These are phyloP conservation scores for Calonectris borealis DNA, from an alignment of 2,113 vertebrate genomes.

Conservation along the genomic window DNA sequence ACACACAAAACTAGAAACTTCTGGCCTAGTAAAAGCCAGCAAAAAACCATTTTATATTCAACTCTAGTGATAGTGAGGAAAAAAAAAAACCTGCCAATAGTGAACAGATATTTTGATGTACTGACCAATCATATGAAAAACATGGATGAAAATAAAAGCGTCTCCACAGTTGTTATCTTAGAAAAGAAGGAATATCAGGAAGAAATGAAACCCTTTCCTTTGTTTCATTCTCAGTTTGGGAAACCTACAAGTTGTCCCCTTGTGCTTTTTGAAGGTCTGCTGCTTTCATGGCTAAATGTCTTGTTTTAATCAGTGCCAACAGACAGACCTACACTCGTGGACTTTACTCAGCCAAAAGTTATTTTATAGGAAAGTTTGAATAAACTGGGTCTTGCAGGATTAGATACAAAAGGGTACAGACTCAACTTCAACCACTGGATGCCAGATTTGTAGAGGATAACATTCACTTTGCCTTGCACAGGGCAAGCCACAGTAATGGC, in stretches of 20 bases:
- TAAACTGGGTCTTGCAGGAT: neutral
- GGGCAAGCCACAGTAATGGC: neutral
- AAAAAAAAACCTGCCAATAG: neutral
- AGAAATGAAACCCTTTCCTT: neutral
- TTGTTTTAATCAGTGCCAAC: neutral
- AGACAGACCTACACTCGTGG: neutral
- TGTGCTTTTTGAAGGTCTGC: neutral
- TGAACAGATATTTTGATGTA: neutral
- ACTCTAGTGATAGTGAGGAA: neutral
- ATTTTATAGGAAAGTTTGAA: neutral
- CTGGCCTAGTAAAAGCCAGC: neutral
- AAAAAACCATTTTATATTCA: neutral
- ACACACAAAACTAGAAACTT: neutral
- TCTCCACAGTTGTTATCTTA: neutral
- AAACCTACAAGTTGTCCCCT: neutral
- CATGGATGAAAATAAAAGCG: neutral
- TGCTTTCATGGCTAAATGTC: neutral
- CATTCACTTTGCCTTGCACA: neutral
- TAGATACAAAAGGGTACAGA: neutral
- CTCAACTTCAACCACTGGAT: neutral
- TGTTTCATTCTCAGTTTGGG: neutral
- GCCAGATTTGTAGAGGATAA: neutral
- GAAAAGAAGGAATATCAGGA: neutral
- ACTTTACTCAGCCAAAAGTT: neutral
- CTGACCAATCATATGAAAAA: neutral